Conservation (phyloP, 2,888 invertebrate genomes). For the Nymphalis urticae region DNA sequence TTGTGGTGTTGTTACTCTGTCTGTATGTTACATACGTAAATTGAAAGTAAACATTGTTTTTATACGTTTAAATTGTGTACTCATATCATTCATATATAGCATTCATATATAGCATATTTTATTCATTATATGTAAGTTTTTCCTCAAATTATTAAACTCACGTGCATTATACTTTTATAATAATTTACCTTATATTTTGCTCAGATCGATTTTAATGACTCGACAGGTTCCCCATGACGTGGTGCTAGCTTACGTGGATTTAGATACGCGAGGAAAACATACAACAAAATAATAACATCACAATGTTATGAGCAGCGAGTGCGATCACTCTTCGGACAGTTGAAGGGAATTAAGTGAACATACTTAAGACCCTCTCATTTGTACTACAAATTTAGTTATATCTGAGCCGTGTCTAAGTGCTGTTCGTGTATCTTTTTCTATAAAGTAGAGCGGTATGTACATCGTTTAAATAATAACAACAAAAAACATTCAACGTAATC, state of each 20-base stretch:
- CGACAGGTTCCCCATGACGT: constrained; percentile 35
- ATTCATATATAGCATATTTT: neutral
- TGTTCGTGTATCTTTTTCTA: neutral
- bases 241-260: constrained; percentile 13
- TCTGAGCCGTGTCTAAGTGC: neutral
- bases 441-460: neutral
- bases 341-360: neutral
- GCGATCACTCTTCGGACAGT: neutral
- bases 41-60: too few relatives aligned
- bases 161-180: constrained; percentile 12
- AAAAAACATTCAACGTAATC: neutral
- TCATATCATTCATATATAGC: neutral
- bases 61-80: neutral
- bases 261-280: neutral
- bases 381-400: neutral
- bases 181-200: constrained; percentile 21
- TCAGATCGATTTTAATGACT: constrained; percentile 20
- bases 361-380: neutral
- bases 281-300: constrained; percentile 14
- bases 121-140: constrained; percentile 7
- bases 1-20: too few relatives aligned
- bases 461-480: neutral
- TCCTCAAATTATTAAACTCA: constrained; percentile 8
- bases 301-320: constrained; percentile 3
- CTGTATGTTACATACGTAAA: too few relatives aligned